Conservation (phyloP, 1,140 invertebrate genomes). For the Drosophila pallidifrons region DNA sequence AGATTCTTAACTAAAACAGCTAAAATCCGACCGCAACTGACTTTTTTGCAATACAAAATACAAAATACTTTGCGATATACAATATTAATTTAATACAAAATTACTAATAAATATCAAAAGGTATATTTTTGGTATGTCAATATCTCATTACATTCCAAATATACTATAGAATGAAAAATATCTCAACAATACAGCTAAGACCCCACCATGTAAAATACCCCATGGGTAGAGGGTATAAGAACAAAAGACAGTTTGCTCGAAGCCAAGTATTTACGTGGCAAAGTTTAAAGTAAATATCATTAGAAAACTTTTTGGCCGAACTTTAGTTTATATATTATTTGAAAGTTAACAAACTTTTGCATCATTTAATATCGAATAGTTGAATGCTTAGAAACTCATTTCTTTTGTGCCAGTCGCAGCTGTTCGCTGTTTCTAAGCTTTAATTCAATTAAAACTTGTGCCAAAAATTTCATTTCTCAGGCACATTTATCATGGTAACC, state of each 20-base stretch:
- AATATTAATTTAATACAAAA: no score
- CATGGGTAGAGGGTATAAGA: no score
- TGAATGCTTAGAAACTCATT: conserved; percentile 1
- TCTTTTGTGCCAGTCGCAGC: background rate
- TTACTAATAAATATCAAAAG: no score
- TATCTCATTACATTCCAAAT: no score
- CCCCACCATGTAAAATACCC: no score
- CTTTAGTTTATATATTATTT: conserved; percentile 13
- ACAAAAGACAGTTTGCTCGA: background rate
- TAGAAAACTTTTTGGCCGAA: conserved; percentile 9
- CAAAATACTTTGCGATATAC: no score
- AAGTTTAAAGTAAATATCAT: conserved; percentile 13
- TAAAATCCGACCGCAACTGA: no score
- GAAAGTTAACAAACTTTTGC: background rate
- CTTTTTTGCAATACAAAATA: no score
- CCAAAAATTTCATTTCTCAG: background rate
- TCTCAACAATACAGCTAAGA: no score
- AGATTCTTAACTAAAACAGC: no score
- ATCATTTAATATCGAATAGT: conserved; percentile 12
- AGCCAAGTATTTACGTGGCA: background rate
- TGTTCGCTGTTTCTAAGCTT: background rate
- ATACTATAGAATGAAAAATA: no score
- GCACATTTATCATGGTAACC: background rate
- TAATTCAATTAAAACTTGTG: conserved; percentile 3
- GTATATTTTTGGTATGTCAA: no score